Percentiles rank a stretch among this genome's conserved stretches.
These are phyloP conservation scores for Mythimna impura DNA, from an alignment of 2,888 invertebrate species.

Conservation along the genomic window DNA sequence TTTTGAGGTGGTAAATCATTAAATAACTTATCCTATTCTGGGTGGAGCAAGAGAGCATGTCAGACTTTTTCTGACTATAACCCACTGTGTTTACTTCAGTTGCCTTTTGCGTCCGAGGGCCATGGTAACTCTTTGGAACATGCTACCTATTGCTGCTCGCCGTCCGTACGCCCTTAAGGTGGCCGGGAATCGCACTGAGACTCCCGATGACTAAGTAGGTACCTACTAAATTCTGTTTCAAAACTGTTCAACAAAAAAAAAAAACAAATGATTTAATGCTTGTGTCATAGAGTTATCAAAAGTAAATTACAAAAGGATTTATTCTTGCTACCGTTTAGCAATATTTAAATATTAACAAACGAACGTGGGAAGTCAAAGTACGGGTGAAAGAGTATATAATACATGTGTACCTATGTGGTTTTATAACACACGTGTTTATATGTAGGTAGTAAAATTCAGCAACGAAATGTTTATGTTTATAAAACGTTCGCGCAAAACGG, in stretches of 20 bases:
- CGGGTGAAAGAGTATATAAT: background rate
- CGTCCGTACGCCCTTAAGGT: too few species aligned
- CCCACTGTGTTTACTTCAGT: too few species aligned
- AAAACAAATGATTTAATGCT: background rate
- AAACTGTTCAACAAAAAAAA: background rate
- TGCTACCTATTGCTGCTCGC: too few species aligned
- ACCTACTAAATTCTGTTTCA: background rate
- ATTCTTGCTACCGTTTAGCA: background rate
- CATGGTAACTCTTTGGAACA: too few species aligned
- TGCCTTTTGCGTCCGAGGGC: too few species aligned
- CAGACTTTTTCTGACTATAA: too few species aligned
- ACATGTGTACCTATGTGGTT: background rate
- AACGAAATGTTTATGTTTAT: slow-evolving; percentile 18
- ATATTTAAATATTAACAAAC: slow-evolving; percentile 27
- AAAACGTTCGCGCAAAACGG: slow-evolving; percentile 15
- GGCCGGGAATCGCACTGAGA: too few species aligned
- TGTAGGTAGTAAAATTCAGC: slow-evolving; percentile 9
- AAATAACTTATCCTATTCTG: too few species aligned
- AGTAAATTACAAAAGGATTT: slow-evolving; percentile 21
- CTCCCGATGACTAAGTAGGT: too few species aligned
- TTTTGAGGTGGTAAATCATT: too few species aligned
- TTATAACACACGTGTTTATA: background rate
- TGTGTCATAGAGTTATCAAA: background rate
- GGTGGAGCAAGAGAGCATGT: too few species aligned
- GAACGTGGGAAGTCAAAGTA: slow-evolving; percentile 1